Evolutionary conservation across 1,140 invertebrate genomes (phyloP), one percentile per base, ranked within the genome.

Genomic region (Drosophila funebris): DNA sequence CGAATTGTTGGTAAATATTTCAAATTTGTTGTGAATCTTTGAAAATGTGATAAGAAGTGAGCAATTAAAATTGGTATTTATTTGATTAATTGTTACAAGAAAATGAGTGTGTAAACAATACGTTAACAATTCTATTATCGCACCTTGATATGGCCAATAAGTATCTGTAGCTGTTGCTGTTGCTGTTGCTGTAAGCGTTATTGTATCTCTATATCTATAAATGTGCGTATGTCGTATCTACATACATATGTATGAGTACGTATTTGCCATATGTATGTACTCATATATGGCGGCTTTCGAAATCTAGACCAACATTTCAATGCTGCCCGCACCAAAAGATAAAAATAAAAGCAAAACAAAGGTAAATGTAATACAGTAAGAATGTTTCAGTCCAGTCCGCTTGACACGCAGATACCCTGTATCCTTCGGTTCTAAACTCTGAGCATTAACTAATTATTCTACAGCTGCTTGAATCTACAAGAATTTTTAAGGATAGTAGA

Each of bases 61-160:
- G 56, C 58, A 80, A 66, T 81, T 73, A 73, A 39, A 50, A 60
- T 58, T 58, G 61, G 39, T 60, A 70, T 78, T 78, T 27, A 7
- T 57, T 76, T 85, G 76, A 85, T 83, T 85, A 82, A 78, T 76
- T 73, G 54, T 63, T 66, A 73, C 76, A 73, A 33, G 41, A 53
- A 77, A 77, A 67, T 54, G 75, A 84, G 73, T 62, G 56, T 66
- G 72, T 80, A 85, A 84, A 84, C 72, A 84, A 69, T 57, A 69
- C 76, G 68, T 73, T 73, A 80, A 79, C 73, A 85, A 36, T 61
- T 33, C 20, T 43, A 67, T 80, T 76, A 80, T 73, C 69, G 14
- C 58, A 39, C 52, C 41, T 41, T 52, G 56, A 78, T 83, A 78
- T 48, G 37, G 36, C 43, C 31, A 48, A 66, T 63, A 46, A 18